phyloP scores from a whole-genome alignment of 2,888 invertebrate genomes.

The Melolontha melolontha region DNA sequence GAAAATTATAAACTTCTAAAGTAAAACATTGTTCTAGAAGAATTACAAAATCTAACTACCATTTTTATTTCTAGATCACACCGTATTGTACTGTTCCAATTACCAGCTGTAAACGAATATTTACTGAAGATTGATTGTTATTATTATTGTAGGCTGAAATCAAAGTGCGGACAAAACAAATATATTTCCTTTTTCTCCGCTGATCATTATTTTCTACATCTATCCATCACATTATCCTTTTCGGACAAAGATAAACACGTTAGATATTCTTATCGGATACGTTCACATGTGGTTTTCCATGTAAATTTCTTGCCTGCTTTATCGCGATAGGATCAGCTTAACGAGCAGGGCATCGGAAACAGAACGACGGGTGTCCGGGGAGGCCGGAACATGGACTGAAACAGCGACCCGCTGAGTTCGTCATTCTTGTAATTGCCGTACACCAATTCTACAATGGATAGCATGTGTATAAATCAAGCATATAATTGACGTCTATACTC shows the following conservation, averaged over 20 bases:
- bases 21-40: no score
- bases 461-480: constrained; percentile 54
- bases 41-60: no score
- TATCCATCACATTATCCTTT: not conserved
- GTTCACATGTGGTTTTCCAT: constrained; percentile 5
- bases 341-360: constrained; percentile 44
- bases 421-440: constrained; percentile 56
- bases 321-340: constrained; percentile 44
- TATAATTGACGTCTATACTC: constrained; percentile 32
- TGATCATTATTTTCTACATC: not conserved
- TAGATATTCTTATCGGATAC: constrained; percentile 17
- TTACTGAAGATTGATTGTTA: no score
- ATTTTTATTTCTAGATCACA: no score
- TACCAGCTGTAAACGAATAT: no score
- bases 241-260: constrained; percentile 11
- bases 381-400: constrained; percentile 48
- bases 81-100: no score
- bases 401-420: constrained; percentile 54
- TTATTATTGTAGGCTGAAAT: no score
- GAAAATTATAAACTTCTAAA: no score
- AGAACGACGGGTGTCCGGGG: constrained; percentile 31
- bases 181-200: not conserved
- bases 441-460: constrained; percentile 53
- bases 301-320: constrained; percentile 41
- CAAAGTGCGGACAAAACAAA: no score